Evolutionary conservation across 2,888 invertebrate species (phyloP).

Genomic region (Clistopyga incitator): DNA sequence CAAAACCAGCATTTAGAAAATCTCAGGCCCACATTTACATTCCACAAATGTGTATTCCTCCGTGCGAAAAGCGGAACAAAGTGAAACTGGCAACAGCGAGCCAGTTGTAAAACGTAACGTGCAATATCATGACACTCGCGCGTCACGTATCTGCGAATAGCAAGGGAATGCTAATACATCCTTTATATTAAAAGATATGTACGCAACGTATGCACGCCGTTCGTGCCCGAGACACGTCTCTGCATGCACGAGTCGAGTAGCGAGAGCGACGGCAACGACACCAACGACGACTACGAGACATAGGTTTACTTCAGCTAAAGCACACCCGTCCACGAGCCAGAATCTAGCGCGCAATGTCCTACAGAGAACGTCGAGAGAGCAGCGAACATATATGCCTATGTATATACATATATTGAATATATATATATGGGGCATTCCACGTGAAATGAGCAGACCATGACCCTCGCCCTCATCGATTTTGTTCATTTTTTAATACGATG

Average conservation of each 20-base stretch:
- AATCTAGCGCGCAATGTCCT: neutral
- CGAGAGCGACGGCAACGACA: neutral
- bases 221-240: slow-evolving; percentile 6
- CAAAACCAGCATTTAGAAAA: neutral
- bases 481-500: too few species aligned
- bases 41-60: slow-evolving; percentile 3
- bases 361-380: neutral
- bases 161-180: slow-evolving; percentile 10
- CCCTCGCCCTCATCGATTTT: too few species aligned
- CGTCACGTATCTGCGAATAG: slow-evolving; percentile 13
- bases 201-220: slow-evolving; percentile 1
- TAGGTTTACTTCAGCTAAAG: neutral
- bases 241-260: neutral
- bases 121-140: slow-evolving; percentile 1
- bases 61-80: neutral
- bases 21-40: neutral
- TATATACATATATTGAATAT: too few species aligned
- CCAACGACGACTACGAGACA: slow-evolving; percentile 6
- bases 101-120: neutral
- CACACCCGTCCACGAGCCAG: neutral
- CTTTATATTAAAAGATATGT: slow-evolving; percentile 14
- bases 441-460: too few species aligned
- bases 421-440: too few species aligned
- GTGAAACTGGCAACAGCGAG: too few species aligned
- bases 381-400: too few species aligned